These are phyloP conservation scores for Psilopogon haemacephalus DNA, from an alignment of 2,113 vertebrate species.

Conservation along the genomic window DNA sequence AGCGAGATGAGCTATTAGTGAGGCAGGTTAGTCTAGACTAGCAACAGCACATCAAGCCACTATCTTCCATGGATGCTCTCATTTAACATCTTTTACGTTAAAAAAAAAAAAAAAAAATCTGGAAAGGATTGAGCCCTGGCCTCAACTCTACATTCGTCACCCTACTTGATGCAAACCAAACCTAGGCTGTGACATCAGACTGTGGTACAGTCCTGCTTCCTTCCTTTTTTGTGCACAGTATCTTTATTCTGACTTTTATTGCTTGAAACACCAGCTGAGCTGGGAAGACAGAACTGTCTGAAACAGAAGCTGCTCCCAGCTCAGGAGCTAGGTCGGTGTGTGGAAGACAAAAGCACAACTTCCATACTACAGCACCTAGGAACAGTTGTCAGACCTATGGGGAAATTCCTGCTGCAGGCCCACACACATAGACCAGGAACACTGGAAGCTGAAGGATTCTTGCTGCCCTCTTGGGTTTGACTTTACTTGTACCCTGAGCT, in stretches of 20 bases:
- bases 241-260: slow-evolving; percentile 58
- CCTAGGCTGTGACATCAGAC: not conserved
- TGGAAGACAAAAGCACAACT: slow-evolving; percentile 59
- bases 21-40: not conserved
- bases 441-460: not conserved
- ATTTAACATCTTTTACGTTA: not conserved
- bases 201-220: not conserved
- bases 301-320: not conserved
- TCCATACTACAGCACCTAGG: slow-evolving; percentile 42
- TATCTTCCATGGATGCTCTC: not conserved
- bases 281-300: slow-evolving; percentile 41
- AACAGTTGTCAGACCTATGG: not conserved
- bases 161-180: not conserved
- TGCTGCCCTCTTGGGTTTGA: not conserved
- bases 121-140: not conserved
- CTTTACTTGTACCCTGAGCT: slow-evolving; percentile 2
- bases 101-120: not conserved
- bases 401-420: not conserved
- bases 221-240: not conserved
- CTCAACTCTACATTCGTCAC: not conserved
- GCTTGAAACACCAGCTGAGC: slow-evolving; percentile 53
- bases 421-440: not conserved
- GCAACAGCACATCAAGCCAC: not conserved
- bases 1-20: not conserved
- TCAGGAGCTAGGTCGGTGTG: slow-evolving; percentile 10